Conservation (phyloP, 2,797 vertebrate species). For the Pelochelys cantorii region DNA sequence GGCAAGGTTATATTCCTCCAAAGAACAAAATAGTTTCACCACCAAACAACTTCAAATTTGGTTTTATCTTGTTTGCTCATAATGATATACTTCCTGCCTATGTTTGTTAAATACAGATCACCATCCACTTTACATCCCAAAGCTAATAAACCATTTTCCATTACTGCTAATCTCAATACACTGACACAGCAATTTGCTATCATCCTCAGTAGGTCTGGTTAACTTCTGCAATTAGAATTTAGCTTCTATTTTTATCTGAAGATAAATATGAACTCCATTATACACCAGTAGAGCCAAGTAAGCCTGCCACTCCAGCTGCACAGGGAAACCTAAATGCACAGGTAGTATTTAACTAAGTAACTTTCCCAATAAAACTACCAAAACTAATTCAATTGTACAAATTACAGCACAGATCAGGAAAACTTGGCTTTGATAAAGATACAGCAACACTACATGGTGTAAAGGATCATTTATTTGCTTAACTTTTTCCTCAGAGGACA, state of each 20-base stretch:
- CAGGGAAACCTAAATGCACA: not conserved
- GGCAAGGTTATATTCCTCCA: conserved; percentile 65
- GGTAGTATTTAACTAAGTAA: accelerated
- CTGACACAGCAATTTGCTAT: not conserved
- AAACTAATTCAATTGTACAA: not conserved
- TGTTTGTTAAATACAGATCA: conserved; percentile 50
- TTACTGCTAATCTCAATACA: conserved; percentile 2
- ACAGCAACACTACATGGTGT: not conserved
- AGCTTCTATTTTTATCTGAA: not conserved
- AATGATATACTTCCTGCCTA: conserved; percentile 56
- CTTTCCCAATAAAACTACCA: not conserved
- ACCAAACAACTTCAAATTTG: conserved; percentile 58
- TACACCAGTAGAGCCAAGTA: not conserved
- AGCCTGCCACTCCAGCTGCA: not conserved
- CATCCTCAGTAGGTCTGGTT: not conserved
- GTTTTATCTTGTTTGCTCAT: conserved; percentile 61
- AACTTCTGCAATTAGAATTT: not conserved
- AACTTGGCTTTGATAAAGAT: not conserved
- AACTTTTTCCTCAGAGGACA: conserved; percentile 9
- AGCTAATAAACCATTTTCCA: conserved; percentile 19
- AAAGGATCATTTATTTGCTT: not conserved
- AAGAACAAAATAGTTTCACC: conserved; percentile 64
- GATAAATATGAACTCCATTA: not conserved
- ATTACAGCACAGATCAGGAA: not conserved
- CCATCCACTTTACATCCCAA: conserved; percentile 53